These are phyloP conservation scores for Amblyjoppa fuscipennis DNA, from an alignment of 2,888 invertebrate species.

Conservation along the genomic window DNA sequence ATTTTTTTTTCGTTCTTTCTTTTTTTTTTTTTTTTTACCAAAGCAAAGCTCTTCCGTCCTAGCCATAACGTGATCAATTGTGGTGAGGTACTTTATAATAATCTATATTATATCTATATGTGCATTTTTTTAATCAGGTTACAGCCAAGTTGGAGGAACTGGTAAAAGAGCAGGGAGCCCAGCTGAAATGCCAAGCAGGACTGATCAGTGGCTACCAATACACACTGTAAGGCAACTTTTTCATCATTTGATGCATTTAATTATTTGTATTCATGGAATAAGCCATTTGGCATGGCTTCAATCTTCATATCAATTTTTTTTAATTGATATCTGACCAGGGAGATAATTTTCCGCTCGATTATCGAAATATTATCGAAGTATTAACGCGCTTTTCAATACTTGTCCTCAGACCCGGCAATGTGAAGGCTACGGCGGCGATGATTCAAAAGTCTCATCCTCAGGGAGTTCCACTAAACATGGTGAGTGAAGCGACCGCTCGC, in stretches of 20 bases:
- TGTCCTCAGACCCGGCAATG: constrained; percentile 71
- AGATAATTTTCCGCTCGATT: no score
- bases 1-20: no score
- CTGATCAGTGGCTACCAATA: constrained; percentile 81
- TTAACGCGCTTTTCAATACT: constrained; percentile 14
- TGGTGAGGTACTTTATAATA: neutral
- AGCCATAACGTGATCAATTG: no score
- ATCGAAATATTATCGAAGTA: neutral
- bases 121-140: constrained; percentile 72
- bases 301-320: constrained; percentile 15
- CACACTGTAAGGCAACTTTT: constrained; percentile 76
- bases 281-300: neutral
- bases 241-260: neutral
- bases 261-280: neutral
- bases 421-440: constrained; percentile 65
- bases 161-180: constrained; percentile 81
- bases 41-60: no score
- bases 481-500: constrained; percentile 70
- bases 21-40: no score
- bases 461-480: constrained; percentile 76
- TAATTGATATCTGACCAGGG: no score
- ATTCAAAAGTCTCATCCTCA: constrained; percentile 74
- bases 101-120: neutral
- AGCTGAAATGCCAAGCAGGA: constrained; percentile 80
- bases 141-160: constrained; percentile 80